Evolutionary conservation across 1,140 invertebrate genomes (phyloP).

Genomic region (Rhagoletis pomonella): DNA sequence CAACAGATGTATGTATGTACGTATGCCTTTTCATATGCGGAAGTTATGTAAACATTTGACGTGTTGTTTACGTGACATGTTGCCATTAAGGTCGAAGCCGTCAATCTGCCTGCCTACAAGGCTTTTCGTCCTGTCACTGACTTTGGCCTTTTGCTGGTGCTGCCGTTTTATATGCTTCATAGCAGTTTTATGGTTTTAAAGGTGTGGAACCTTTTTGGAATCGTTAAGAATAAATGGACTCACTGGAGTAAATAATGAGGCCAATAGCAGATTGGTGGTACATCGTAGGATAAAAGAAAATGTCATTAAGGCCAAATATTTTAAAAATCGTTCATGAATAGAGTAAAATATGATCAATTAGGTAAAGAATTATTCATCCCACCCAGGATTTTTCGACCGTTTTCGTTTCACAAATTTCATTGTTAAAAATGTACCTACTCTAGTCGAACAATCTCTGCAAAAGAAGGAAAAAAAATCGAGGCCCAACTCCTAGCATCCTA

Average conservation of each 20-base stretch:
- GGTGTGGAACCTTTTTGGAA: neutral
- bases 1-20: no score
- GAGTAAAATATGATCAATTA: neutral
- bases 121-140: neutral
- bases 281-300: no score
- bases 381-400: no score
- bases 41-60: neutral
- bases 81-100: constrained; percentile 20
- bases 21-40: neutral
- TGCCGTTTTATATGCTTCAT: neutral
- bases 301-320: no score
- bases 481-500: no score
- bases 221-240: neutral
- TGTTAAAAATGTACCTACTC: no score
- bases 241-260: neutral
- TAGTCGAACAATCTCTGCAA: no score
- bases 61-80: constrained; percentile 2
- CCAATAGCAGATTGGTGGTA: neutral
- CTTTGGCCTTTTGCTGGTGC: neutral
- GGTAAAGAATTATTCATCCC: neutral
- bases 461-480: no score
- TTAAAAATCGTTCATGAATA: neutral
- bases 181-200: constrained; percentile 6
- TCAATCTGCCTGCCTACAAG: neutral
- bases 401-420: no score